A percentile compares a stretch with the other conserved stretches of the same genome.
These are phyloP conservation scores for Sceloporus undulatus DNA, from an alignment of 2,113 vertebrate genomes.

Conservation along the genomic window DNA sequence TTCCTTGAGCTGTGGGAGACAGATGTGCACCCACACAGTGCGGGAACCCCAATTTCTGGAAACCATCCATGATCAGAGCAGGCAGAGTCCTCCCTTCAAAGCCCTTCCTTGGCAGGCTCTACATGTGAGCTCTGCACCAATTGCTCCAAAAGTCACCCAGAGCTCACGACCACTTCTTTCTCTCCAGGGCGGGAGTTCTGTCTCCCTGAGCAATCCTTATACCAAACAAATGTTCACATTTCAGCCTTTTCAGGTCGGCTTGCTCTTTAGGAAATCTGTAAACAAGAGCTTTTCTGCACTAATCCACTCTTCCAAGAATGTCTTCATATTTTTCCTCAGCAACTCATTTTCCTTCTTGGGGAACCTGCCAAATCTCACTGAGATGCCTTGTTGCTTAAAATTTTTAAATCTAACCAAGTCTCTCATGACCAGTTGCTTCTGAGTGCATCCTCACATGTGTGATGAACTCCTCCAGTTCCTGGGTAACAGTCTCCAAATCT, in stretches of 20 bases:
- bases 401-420: conserved; percentile 75
- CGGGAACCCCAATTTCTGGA: too few relatives aligned
- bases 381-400: conserved; percentile 77
- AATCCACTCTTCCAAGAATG: conserved; percentile 74
- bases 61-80: too few relatives aligned
- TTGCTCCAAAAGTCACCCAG: too few relatives aligned
- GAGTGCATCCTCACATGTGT: conserved; percentile 70
- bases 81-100: too few relatives aligned
- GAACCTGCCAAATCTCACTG: conserved; percentile 79
- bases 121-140: too few relatives aligned
- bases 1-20: conserved; percentile 60
- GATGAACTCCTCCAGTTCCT: conserved; percentile 78
- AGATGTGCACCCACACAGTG: too few relatives aligned
- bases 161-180: too few relatives aligned
- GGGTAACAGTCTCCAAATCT: conserved; percentile 55
- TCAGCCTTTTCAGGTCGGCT: conserved; percentile 63
- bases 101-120: too few relatives aligned
- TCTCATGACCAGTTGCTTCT: conserved; percentile 68
- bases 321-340: conserved; percentile 73
- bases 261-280: conserved; percentile 73
- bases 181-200: too few relatives aligned
- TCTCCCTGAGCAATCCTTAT: conserved; percentile 57
- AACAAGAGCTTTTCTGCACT: conserved; percentile 78
- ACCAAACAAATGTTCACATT: conserved; percentile 67
- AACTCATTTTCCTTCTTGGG: conserved; percentile 77